Base-by-base conservation (phyloP, 2,797 vertebrate species). In the Amblyraja radiata region DNA sequence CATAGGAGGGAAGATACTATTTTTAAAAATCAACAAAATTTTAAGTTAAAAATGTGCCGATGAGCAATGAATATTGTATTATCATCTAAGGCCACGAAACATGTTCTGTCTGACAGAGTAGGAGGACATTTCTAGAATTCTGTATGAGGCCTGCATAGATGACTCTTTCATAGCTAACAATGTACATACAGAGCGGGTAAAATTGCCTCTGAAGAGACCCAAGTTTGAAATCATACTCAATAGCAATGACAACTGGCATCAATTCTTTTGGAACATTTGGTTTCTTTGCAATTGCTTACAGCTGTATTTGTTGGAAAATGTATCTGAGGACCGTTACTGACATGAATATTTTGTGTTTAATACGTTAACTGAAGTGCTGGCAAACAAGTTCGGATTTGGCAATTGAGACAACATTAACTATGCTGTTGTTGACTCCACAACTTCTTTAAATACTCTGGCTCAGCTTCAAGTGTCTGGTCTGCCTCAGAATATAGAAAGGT, bases 71-170 rank as follows among this genome's bases (percentile, higher is more conserved):
- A 32, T 46, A 65, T 46, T 46, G 88, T 54, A 71, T 91, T 65
- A 91, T 91, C 68, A 90, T 90, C 46, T 32, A 90, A 91, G 65
- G 68, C 73, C 65, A 74, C 16, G 28, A 86, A 86, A 73, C 32
- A 91, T 71, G 23, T 91, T 65, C 88, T 91, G 4, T 78, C 88
- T 68, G 36, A 73, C 88, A 46, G 65, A 13, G 14, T 39, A 73
- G 88, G n/a, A 73, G 32, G n/a, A 74, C 88, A 73, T 91, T 91
- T 73, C 73, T 91, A 32, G 46, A 91, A 91, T 73, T 91, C 88
- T 91, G 68, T 46, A 91, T 39, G 32, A 16, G 14, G 68, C 32
- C 73, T 63, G 32, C 61, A 65, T 32, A 90, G 84, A 90, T 32
- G 63, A 54, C 9, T 46, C 80, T 86, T 86, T 63, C 83, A 73